Percentiles rank a stretch among this genome's conserved stretches.
These are phyloP conservation scores for Drosophila watanabei DNA, from an alignment of 1,140 invertebrate genomes.

Conservation along the genomic window DNA sequence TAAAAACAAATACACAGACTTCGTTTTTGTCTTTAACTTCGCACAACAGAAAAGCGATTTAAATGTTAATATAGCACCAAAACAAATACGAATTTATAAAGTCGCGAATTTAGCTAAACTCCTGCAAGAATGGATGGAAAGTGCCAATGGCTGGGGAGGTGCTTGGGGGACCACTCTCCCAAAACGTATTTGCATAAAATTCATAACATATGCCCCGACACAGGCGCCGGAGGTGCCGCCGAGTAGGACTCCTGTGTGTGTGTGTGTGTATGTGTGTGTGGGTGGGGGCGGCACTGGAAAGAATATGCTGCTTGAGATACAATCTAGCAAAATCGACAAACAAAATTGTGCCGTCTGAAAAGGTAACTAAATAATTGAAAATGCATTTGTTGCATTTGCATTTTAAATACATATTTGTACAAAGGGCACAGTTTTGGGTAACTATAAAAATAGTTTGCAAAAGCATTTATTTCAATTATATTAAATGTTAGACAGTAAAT, in stretches of 20 bases:
- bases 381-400: neutral
- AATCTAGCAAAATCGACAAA: neutral
- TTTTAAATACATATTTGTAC: neutral
- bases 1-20: neutral
- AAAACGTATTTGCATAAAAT: slow-evolving; percentile 72
- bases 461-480: neutral
- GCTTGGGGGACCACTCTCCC: slow-evolving; percentile 33
- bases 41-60: slow-evolving; percentile 46
- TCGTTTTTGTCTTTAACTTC: neutral
- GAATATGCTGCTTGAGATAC: neutral
- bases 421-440: neutral
- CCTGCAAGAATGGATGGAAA: slow-evolving; percentile 16
- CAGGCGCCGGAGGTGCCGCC: slow-evolving; percentile 18
- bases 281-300: slow-evolving; percentile 14
- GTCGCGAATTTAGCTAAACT: slow-evolving; percentile 52
- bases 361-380: neutral
- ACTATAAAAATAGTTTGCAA: neutral
- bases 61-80: slow-evolving; percentile 60
- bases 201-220: slow-evolving; percentile 68
- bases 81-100: slow-evolving; percentile 46
- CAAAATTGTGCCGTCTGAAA: neutral
- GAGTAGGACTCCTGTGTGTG: neutral
- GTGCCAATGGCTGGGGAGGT: slow-evolving; percentile 86
- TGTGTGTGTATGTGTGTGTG: neutral
- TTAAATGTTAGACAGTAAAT: neutral